A percentile compares a stretch with the other conserved stretches of the same genome.
phyloP scores from a whole-genome alignment of 2,888 invertebrate species.

The Lamellibrachia columna region DNA sequence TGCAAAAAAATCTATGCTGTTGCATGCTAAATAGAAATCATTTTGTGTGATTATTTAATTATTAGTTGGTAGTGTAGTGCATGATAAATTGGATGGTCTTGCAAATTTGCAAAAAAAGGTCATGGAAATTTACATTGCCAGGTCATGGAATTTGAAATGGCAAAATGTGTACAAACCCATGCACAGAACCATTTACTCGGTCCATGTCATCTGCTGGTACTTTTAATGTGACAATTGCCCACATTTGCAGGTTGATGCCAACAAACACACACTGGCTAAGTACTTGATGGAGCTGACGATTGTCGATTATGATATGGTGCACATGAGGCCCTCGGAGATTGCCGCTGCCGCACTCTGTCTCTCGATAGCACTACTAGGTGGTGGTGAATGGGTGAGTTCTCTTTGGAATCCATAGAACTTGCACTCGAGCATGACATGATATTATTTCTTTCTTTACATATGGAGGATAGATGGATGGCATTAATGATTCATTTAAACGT shows the following conservation, averaged over 20 bases:
- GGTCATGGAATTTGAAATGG: too few relatives aligned
- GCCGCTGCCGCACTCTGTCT: constrained; percentile 85
- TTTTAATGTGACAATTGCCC: background rate
- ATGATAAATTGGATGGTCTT: too few relatives aligned
- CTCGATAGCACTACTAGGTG: constrained; percentile 62
- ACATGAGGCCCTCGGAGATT: constrained; percentile 82
- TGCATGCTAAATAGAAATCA: too few relatives aligned
- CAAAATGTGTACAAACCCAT: background rate
- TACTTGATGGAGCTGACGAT: constrained; percentile 88
- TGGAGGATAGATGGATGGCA: too few relatives aligned
- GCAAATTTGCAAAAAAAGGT: too few relatives aligned
- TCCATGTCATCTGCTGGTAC: background rate
- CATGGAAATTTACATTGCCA: too few relatives aligned
- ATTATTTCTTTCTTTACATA: too few relatives aligned
- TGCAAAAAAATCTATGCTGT: too few relatives aligned
- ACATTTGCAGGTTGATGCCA: constrained; percentile 72
- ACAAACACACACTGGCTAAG: constrained; percentile 84
- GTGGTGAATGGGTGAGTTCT: constrained; percentile 56
- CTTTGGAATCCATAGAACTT: background rate
- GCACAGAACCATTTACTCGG: too few relatives aligned
- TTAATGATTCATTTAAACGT: too few relatives aligned
- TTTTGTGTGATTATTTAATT: too few relatives aligned
- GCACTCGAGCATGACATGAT: background rate
- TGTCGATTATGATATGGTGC: constrained; percentile 81
- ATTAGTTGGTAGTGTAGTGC: too few relatives aligned